phyloP scores from a whole-genome alignment of 2,888 invertebrate species.

The Aporophyla nigra region DNA sequence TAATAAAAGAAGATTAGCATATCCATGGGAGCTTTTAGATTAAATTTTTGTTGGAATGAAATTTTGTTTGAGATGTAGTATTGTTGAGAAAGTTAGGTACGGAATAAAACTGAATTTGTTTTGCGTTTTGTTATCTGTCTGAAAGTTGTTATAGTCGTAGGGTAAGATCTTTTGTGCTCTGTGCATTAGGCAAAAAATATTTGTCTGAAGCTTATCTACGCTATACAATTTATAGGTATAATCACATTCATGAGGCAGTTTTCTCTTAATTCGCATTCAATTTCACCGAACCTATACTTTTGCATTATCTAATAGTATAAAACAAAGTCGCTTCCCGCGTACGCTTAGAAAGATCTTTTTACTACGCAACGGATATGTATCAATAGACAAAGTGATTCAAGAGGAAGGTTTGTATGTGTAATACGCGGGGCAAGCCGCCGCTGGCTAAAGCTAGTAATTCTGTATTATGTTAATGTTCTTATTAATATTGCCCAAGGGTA shows the following conservation, averaged over 20 bases:
- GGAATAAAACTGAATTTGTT: conserved; percentile 7
- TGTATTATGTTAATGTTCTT: background rate
- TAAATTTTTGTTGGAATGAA: conserved; percentile 43
- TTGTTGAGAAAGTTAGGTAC: conserved; percentile 26
- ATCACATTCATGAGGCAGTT: no score
- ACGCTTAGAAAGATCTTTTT: no score
- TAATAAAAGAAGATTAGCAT: conserved; percentile 59
- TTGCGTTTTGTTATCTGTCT: background rate
- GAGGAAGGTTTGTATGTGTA: no score
- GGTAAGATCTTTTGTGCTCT: background rate
- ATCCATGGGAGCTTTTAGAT: conserved; percentile 50
- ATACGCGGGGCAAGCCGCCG: no score
- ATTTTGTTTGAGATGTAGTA: conserved; percentile 22
- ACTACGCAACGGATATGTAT: no score
- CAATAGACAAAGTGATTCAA: no score
- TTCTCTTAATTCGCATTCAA: background rate
- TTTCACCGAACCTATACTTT: no score
- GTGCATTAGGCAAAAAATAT: background rate
- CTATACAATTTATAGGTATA: background rate
- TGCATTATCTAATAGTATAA: background rate
- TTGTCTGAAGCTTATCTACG: background rate
- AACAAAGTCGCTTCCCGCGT: no score
- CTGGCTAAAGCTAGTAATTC: no score
- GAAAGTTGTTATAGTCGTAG: background rate
- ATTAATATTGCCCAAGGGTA: conserved; percentile 29